phyloP scores from a whole-genome alignment of 2,888 invertebrate genomes.

The Drosophila macrospina region DNA sequence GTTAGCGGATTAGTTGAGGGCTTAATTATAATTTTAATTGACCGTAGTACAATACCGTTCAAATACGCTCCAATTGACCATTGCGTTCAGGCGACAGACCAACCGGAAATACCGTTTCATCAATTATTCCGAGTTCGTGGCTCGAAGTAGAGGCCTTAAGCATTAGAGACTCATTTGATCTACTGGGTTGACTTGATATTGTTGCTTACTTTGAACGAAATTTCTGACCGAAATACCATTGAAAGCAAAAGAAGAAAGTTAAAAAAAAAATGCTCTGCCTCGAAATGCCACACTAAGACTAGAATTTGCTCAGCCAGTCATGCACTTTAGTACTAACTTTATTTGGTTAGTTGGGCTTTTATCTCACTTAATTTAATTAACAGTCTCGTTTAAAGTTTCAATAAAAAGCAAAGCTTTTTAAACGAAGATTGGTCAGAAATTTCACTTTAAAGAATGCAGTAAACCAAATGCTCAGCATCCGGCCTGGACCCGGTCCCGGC shows the following conservation, averaged over 20 bases:
- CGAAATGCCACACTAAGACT: constrained; percentile 30
- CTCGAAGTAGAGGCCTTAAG: constrained; percentile 10
- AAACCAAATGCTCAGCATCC: constrained; percentile 54
- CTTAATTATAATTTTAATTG: constrained; percentile 66
- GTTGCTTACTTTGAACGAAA: constrained; percentile 31
- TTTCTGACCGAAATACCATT: constrained; percentile 78
- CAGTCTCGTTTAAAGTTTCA: constrained; percentile 59
- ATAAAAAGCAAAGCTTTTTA: constrained; percentile 51
- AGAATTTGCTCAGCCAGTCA: constrained; percentile 61
- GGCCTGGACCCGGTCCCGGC: constrained; percentile 27
- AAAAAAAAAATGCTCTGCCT: constrained; percentile 57
- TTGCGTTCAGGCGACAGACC: constrained; percentile 31
- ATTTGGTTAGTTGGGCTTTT: constrained; percentile 66
- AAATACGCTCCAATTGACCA: constrained; percentile 45
- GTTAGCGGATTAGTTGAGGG: neutral
- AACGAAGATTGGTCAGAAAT: constrained; percentile 44
- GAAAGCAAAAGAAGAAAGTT: constrained; percentile 79
- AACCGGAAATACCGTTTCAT: constrained; percentile 77
- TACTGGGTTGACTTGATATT: constrained; percentile 9
- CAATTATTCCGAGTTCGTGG: constrained; percentile 39
- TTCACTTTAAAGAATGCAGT: constrained; percentile 79
- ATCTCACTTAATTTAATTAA: constrained; percentile 77
- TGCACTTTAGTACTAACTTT: constrained; percentile 55
- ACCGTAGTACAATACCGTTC: constrained; percentile 30
- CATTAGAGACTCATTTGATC: constrained; percentile 26